Base-by-base conservation (phyloP, 2,888 invertebrate species). In the Pristionchus maxplancki region DNA sequence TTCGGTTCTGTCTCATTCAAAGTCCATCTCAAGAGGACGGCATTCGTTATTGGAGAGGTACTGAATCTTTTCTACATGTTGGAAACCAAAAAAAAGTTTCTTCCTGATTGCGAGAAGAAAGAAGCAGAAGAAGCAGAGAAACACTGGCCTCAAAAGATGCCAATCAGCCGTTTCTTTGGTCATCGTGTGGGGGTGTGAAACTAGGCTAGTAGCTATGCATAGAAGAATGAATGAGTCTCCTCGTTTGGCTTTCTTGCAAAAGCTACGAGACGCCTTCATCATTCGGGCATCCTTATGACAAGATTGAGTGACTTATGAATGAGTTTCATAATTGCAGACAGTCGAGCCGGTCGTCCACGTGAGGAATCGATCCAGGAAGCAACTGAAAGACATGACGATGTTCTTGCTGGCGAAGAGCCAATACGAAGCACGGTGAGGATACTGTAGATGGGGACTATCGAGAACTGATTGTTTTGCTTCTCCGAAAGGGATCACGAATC, bases 1-100 rank as follows among this genome's bases (percentile, higher is more conserved):
- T 94, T 94, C 84, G 94, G 94, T 13, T 92, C 93, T 62, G 93
- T 94, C 20, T 90, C 93, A 0, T 83, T 94, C n/a, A 89, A 91
- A 58, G 91, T 94, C 74, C 90, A 92, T 24, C 89, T 94, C 40
- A 91, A 93, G 40, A 86, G 94, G 40, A 94, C 94, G 1, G 94
- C 92, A 0, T 94, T 91, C 88, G 89, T 90, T 34, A 89, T 94
- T 78, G 94, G 94, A 88, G 94, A 94, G 90, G 93, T 94, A 78
- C 62, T 50, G 37, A 20, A 31, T 11, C 17, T 31, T 34, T 67
- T 34, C 67, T 5, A 13, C 17, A 11, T 17, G 15, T 31, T 28
- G 67, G 11, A 13, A 50, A 15, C 20, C 50, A 50, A 50, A 67
- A 11, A 34, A 28, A 67, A 34, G 34, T 28, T 67, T n/a, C n/a